Evolutionary conservation across 2,797 vertebrate species (phyloP).

Genomic region (Pangasius krempfi): DNA sequence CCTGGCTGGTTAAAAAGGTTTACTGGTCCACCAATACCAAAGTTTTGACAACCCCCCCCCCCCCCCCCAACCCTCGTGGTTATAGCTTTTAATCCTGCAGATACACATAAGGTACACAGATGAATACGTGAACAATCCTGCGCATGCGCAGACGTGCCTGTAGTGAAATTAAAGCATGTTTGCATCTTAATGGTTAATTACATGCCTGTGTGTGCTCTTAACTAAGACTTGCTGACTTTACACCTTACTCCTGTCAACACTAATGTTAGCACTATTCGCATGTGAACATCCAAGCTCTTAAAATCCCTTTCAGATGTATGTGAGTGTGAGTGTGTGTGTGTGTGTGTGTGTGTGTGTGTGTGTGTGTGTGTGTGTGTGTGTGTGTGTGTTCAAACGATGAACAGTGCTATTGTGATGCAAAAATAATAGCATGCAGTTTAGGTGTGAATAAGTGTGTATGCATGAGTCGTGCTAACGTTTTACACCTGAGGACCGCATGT

Average conservation of each 20-base stretch:
- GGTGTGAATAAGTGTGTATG: neutral
- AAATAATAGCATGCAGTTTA: neutral
- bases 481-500: neutral
- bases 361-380: slow-evolving; percentile 22
- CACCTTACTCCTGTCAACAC: neutral
- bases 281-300: neutral
- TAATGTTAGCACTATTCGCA: neutral
- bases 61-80: neutral
- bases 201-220: neutral
- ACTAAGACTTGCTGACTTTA: neutral
- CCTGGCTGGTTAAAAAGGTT: neutral
- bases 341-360: neutral
- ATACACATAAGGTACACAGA: neutral
- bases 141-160: neutral
- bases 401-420: neutral
- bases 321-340: neutral
- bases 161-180: neutral
- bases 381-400: neutral
- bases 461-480: neutral
- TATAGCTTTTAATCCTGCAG: neutral
- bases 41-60: neutral
- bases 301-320: neutral
- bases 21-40: neutral
- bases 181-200: neutral
- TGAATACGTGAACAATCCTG: neutral